Percentiles rank a stretch among this genome's conserved stretches.
Evolutionary conservation across 30 jellyfish, hydroid and myxozoan species (phyloP).

Genomic region (Hydra vulgaris): DNA sequence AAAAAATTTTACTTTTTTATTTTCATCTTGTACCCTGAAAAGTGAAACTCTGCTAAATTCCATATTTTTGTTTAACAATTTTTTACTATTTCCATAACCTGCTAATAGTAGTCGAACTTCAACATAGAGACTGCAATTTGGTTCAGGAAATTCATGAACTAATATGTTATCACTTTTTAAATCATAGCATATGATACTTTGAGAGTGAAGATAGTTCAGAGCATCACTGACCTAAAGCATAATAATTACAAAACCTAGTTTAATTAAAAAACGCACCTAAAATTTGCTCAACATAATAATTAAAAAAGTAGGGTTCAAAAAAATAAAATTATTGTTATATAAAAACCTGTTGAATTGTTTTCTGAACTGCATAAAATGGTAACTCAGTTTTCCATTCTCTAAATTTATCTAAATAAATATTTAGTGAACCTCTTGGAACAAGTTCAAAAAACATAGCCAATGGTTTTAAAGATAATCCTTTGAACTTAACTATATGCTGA

Average conservation of each 20-base stretch:
- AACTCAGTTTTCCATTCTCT: slow-evolving; percentile 50
- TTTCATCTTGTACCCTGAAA: too few relatives aligned
- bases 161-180: slow-evolving; percentile 76
- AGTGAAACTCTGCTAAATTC: too few relatives aligned
- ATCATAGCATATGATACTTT: slow-evolving; percentile 64
- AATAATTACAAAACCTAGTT: neutral
- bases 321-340: neutral
- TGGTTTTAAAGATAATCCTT: slow-evolving; percentile 70
- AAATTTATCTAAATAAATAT: slow-evolving; percentile 23
- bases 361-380: slow-evolving; percentile 46
- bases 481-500: slow-evolving; percentile 27
- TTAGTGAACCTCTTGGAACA: slow-evolving; percentile 78
- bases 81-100: too few relatives aligned
- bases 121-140: too few relatives aligned
- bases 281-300: neutral
- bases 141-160: slow-evolving; percentile 90
- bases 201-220: slow-evolving; percentile 55
- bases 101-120: too few relatives aligned
- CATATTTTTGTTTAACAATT: too few relatives aligned
- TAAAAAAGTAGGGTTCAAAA: neutral
- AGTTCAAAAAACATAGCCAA: slow-evolving; percentile 56
- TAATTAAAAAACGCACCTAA: neutral
- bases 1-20: too few relatives aligned
- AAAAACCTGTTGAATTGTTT: slow-evolving; percentile 51
- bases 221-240: slow-evolving; percentile 76